phyloP scores from a whole-genome alignment of 2,797 vertebrate species.

The Microctenopoma steveboyesi region DNA sequence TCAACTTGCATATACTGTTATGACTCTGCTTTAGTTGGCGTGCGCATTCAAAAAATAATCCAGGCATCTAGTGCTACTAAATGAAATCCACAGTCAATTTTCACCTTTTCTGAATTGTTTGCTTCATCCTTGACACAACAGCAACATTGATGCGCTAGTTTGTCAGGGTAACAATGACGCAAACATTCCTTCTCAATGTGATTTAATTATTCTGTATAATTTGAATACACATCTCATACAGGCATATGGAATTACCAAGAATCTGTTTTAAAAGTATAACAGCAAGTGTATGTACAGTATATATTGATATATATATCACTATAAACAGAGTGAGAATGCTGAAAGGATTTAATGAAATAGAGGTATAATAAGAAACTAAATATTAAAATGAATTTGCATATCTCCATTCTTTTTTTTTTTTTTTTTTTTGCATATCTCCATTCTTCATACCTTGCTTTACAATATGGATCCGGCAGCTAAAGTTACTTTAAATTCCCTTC shows the following conservation, averaged over 20 bases:
- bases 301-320: background rate
- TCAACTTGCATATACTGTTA: background rate
- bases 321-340: background rate
- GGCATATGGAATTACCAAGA: conserved; percentile 6
- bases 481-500: conserved; percentile 10
- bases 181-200: too few relatives aligned
- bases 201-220: too few relatives aligned
- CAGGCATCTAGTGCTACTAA: conserved; percentile 15
- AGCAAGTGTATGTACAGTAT: too few relatives aligned
- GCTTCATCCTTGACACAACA: conserved; percentile 1
- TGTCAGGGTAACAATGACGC: background rate
- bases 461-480: background rate
- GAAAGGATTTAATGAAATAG: background rate
- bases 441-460: background rate
- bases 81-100: conserved; percentile 30
- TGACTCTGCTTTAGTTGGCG: conserved; percentile 7
- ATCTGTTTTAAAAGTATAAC: background rate
- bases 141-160: conserved; percentile 1
- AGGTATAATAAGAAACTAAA: background rate
- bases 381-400: conserved; percentile 10
- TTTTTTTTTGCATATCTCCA: too few relatives aligned
- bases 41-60: conserved; percentile 42
- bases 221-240: background rate
- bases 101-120: conserved; percentile 19
- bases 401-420: background rate